Base-by-base conservation (phyloP, 2,888 invertebrate species). In the Pristionchus arcanus region DNA sequence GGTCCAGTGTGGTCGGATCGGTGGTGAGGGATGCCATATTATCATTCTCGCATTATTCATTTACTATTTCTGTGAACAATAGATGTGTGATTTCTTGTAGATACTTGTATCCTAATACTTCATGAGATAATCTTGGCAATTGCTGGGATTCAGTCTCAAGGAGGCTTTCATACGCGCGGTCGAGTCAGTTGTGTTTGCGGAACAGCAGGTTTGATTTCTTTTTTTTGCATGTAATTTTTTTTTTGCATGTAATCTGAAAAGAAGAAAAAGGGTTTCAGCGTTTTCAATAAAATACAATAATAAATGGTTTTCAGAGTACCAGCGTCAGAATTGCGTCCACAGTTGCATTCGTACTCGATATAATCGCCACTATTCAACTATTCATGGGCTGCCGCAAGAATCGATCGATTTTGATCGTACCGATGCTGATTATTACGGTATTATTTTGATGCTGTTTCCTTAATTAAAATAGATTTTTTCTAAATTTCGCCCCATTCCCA, bases 341-440 rank as follows among this genome's bases (percentile, higher is more conserved):
- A 25, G 3, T 66, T 28, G 66, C 66, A n/a, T n/a, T 66, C n/a
- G 66, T 66, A 11, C 25, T 66, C 21, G 66, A 66, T 66, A 21
- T 66, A n/a, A n/a, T 66, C 66, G 66, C 28, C n/a, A 66, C 66
- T 2, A 9, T 66, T 4, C 66, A 66, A 66, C 3, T 66, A 66
- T 66, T 66, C n/a, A 11, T 66, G 9, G 66, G n/a, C 2, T 66
- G 66, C 11, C 25, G 66, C 5, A 28, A 25, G 21, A 66, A 66
- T 11, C 15, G n/a, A n/a, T 25, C 66, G 66, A 66, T 66, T n/a
- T n/a, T 66, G 2, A 3, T 66, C 2, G 66, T 66, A 11, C 66
- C 66, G 66, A 66, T 66, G 66, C 66, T 66, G 3, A 66, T 66
- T 66, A 66, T 66, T 2, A 66, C 66, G 66, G 66, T 66, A 66